Evolutionary conservation across 2,113 vertebrate genomes (phyloP), one percentile per base, ranked within the genome.

Genomic region (Ceratotherium simum): DNA sequence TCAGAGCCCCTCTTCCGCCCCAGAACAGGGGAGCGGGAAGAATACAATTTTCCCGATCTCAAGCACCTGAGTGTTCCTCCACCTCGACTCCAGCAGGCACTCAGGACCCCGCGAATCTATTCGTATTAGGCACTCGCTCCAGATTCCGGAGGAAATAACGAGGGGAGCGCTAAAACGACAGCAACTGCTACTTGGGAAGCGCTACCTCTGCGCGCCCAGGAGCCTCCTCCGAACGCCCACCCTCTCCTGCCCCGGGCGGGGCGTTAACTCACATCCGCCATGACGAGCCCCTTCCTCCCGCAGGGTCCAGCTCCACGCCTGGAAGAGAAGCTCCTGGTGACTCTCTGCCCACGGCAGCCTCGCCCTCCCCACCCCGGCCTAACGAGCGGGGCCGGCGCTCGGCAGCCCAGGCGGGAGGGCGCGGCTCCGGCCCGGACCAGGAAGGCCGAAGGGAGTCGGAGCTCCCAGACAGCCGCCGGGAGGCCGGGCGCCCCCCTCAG

Each of bases 251-350:
- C 58, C 48, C 1, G 67, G 13, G 76, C 20, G 5, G 54, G 65
- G 56, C 69, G 75, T 81, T 69, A 90, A 98, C 98, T 98, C 97
- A 98, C 98, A 95, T 98, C 98, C 90, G 98, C 98, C 98, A 98
- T 98, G 98, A 95, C 16, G 98, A 97, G 72, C 88, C 95, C 97
- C 95, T 75, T 92, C 29, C 85, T 95, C 87, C 39, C 13, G 92
- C 87, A 83, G 95, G 86, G 33, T 93, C 94, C 70, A 27, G 75
- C 95, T 93, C 65, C 88, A 76, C 92, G 51, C 97, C 98, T 98
- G 92, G 21, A 98, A 98, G 70, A 97, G 70, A 98, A 96, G 98
- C 79, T 75, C 78, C 39, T 73, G 36, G 36, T 98, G 95, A 98
- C 54, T 92, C 48, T 80, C 27, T 23, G 72, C 42, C 46, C 51